These are phyloP conservation scores for Saccostrea glomerata DNA, from an alignment of 1,140 invertebrate species.

Conservation along the genomic window DNA sequence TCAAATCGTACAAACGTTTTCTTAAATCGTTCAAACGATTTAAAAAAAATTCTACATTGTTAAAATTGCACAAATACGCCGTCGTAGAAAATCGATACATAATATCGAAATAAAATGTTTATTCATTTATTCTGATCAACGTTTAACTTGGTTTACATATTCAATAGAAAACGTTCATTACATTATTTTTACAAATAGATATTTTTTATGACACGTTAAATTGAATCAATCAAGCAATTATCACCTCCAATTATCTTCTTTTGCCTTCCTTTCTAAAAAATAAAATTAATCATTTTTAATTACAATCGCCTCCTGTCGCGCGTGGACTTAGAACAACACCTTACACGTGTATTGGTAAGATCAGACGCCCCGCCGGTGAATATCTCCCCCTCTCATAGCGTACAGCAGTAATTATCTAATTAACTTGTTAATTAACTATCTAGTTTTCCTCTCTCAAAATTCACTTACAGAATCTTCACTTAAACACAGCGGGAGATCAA, in stretches of 20 bases:
- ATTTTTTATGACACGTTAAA: background rate
- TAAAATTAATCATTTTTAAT: background rate
- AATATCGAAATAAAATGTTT: too few relatives aligned
- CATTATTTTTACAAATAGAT: too few relatives aligned
- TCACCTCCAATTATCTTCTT: background rate
- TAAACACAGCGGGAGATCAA: background rate
- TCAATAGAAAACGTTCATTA: background rate
- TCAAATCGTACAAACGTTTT: too few relatives aligned
- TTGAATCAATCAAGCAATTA: background rate
- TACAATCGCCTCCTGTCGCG: background rate
- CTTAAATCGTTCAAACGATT: too few relatives aligned
- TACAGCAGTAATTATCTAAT: background rate
- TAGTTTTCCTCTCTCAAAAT: background rate
- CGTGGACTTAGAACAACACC: background rate
- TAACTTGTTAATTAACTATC: background rate
- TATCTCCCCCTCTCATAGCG: background rate
- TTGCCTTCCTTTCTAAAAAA: background rate
- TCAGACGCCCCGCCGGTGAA: conserved; percentile 2
- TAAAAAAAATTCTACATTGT: too few relatives aligned
- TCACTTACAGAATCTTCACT: background rate
- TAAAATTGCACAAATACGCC: too few relatives aligned
- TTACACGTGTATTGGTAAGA: background rate
- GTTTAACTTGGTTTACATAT: background rate
- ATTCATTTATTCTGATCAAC: too few relatives aligned
- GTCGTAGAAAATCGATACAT: too few relatives aligned